These are phyloP conservation scores for Muscina levida DNA, from an alignment of 2,888 invertebrate species.

Conservation along the genomic window DNA sequence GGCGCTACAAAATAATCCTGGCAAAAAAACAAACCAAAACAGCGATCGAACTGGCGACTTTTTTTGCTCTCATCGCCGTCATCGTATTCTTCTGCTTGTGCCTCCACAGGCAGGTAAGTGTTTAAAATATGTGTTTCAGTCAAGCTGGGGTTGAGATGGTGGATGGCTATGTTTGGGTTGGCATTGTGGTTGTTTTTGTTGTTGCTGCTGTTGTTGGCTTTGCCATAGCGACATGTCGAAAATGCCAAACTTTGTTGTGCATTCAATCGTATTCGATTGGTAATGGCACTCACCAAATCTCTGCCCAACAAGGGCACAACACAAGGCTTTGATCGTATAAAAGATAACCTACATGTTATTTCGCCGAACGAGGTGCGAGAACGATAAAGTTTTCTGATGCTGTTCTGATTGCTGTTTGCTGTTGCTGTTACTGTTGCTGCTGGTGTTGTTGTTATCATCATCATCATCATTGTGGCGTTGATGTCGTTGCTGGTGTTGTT, in stretches of 20 bases:
- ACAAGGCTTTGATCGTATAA: conserved; percentile 72
- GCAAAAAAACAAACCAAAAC: conserved; percentile 44
- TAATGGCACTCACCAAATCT: conserved; percentile 66
- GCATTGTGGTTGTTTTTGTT: conserved; percentile 62
- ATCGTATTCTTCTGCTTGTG: conserved; percentile 55
- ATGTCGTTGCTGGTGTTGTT: conserved; percentile 35
- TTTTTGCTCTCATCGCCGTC: conserved; percentile 33
- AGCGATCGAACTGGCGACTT: conserved; percentile 41
- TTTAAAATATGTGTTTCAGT: conserved; percentile 72
- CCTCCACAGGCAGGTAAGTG: conserved; percentile 76
- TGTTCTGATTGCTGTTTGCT: conserved; percentile 32
- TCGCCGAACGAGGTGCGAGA: conserved; percentile 65
- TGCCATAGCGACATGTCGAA: conserved; percentile 70
- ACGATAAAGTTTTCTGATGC: conserved; percentile 58
- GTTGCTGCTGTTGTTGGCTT: conserved; percentile 61
- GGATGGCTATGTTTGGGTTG: conserved; percentile 25
- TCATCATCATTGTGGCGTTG: neutral
- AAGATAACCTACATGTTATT: conserved; percentile 68
- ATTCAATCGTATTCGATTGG: conserved; percentile 79
- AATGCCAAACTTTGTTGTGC: conserved; percentile 75
- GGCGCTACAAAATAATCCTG: conserved; percentile 73
- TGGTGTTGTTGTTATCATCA: conserved; percentile 24
- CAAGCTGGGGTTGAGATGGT: conserved; percentile 54
- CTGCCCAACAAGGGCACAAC: conserved; percentile 73
- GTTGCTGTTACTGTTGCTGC: conserved; percentile 8